Evolutionary conservation across 2,888 invertebrate species (phyloP), one percentile per base, ranked within the genome.

Genomic region (Ashinkailepas kermadecensis): DNA sequence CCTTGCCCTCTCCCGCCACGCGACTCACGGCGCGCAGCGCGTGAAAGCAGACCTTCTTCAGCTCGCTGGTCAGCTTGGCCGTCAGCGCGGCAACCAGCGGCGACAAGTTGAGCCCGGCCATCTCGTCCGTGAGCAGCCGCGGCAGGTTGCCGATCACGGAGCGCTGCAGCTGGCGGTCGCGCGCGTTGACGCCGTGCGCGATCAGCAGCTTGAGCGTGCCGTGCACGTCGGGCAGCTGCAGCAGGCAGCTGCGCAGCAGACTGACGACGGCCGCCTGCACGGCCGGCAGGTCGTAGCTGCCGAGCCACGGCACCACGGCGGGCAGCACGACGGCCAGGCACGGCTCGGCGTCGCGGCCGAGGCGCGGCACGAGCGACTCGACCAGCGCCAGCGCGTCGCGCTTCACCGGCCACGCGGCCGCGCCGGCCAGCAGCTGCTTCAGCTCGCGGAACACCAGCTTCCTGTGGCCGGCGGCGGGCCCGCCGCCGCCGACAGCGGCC

Each of bases 361-460:
- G 90, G 70, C 93, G 91, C 8, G 94, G 93, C 80, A 95, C 89
- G 3, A 95, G 91, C 87, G 95, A 94, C 58, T 92, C 91, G 65
- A 95, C 90, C 13, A 95, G 94, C 81, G 94, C 88, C 11, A 95
- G 88, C 57, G 94, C 94, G 87, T 95, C 94, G 84, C 94, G 92
- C 15, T 94, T 91, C 64, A 95, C 94, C 88, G 94, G 94, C 92
- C 93, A 93, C 87, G 95, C 94, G 74, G 81, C 83, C n/a, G 54
- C 8, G 74, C 39, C 8, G 54, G 54, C 13, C 15, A 74, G 54
- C 74, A 67, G 64, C 54, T 58, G 25, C 59, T 81, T 78, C 56
- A 81, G 82, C 21, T 81, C 81, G 25, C 78, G 65, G 57, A 82
- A 58, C n/a, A 74, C 39, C 57, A 74, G 74, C 74, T 25, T 39